Evolutionary conservation across 2,888 invertebrate species (phyloP).

Genomic region (Cataglyphis albicans): DNA sequence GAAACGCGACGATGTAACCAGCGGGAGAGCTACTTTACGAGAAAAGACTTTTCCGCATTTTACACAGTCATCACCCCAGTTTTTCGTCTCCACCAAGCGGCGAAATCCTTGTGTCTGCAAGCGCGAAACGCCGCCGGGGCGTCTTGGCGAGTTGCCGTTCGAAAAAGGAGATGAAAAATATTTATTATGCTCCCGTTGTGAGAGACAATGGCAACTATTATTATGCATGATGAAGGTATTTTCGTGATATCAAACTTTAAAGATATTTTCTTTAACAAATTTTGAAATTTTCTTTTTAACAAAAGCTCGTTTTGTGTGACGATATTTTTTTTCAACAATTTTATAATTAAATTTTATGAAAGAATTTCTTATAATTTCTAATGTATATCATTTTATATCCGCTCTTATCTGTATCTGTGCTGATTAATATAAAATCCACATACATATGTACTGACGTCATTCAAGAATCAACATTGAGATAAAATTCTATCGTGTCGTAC

Average conservation of each 20-base stretch:
- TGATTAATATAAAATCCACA: not conserved
- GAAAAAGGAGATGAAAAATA: slow-evolving; percentile 42
- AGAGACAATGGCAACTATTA: not conserved
- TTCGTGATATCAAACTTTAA: not conserved
- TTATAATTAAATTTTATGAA: not conserved
- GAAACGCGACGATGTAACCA: slow-evolving; percentile 52
- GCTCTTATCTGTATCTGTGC: not conserved
- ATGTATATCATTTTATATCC: not conserved
- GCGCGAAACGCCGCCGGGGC: slow-evolving; percentile 23
- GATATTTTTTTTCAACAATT: not conserved
- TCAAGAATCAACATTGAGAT: not conserved
- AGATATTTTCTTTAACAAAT: not conserved
- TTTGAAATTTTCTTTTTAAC: not conserved
- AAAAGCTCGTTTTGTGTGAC: not conserved
- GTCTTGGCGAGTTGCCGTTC: slow-evolving; percentile 66
- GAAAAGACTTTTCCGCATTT: slow-evolving; percentile 58
- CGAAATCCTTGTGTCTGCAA: slow-evolving; percentile 46
- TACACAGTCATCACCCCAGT: slow-evolving; percentile 50
- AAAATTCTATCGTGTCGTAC: not conserved
- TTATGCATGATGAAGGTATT: not conserved
- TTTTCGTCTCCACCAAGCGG: slow-evolving; percentile 48
- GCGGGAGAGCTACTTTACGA: slow-evolving; percentile 20
- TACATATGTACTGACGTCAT: not conserved
- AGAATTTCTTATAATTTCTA: not conserved
- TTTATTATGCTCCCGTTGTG: slow-evolving; percentile 1